Evolutionary conservation across 2,797 vertebrate genomes (phyloP), one percentile per base, ranked within the genome.

Genomic region (Hippopotamyrus pictus): DNA sequence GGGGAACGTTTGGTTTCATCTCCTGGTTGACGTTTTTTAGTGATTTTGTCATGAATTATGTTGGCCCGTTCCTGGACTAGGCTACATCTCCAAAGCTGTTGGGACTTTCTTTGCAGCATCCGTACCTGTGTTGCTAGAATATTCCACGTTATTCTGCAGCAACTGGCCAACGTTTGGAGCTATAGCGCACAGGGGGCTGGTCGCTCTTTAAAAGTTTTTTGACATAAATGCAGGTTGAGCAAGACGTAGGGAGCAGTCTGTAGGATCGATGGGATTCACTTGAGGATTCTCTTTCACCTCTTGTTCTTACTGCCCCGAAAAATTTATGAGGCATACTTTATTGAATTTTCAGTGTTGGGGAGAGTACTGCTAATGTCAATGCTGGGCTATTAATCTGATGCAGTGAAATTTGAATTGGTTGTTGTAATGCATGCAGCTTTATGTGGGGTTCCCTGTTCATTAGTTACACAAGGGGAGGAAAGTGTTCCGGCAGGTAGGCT

Each of bases 221-320:
- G 90, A 92, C 92, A 89, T 90, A 93, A 93, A 93, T 90, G 92
- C 92, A 92, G 90, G 90, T 89, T 62, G 89, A 91, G 90, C 88
- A 54, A 22, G 33, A 88, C 62, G 46, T 33, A 86, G 76, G 7
- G 65, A 90, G 89, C 92, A 90, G 90, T 90, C 88, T 73, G 88
- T 92, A 89, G 91, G 90, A 93, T 92, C 91, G 51, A 54, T 73
- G 33, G 90, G 90, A 90, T 90, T 90, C 90, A 91, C 90, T 90
- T 89, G 90, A 92, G 91, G 90, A 89, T 91, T 89, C 44, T 73
- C 69, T 87, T 91, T 91, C 89, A 90, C 91, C 92, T 91, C 89
- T 88, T 89, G 87, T 89, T 91, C 91, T 82, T 84, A 88, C 89
- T 46, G 33, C 89, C 89, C 90, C 82, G 93, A 92, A 92, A 93